Evolutionary conservation across 2,888 invertebrate species (phyloP).

Genomic region (Gymnoscelis rufifasciata): DNA sequence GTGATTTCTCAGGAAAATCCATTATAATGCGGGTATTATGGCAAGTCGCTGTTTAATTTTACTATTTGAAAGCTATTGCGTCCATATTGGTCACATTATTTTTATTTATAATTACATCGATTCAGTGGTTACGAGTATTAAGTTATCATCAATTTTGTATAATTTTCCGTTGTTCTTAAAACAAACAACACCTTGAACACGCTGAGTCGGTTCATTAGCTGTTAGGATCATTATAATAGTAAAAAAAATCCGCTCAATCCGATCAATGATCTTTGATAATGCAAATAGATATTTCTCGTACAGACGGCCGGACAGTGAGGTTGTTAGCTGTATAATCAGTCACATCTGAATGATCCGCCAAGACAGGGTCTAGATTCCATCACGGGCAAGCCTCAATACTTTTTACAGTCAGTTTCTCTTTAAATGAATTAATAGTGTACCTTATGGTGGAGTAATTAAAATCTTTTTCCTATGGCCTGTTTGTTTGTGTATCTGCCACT

Average conservation of each 20-base stretch:
- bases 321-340: constrained; percentile 30
- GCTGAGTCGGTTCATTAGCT: too few species aligned
- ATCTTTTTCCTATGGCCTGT: constrained; percentile 28
- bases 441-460: constrained; percentile 41
- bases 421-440: constrained; percentile 39
- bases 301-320: constrained; percentile 19
- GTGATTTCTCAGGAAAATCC: too few species aligned
- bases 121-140: too few species aligned
- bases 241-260: constrained; percentile 7
- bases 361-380: constrained; percentile 50
- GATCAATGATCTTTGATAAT: constrained; percentile 15
- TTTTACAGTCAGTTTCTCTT: constrained; percentile 63
- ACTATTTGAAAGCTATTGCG: too few species aligned
- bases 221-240: too few species aligned
- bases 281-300: constrained; percentile 20
- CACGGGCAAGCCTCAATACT: constrained; percentile 54
- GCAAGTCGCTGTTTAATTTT: too few species aligned
- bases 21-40: too few species aligned
- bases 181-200: too few species aligned
- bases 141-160: too few species aligned
- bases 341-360: constrained; percentile 47
- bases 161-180: too few species aligned
- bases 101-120: too few species aligned
- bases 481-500: constrained; percentile 24
- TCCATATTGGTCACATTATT: too few species aligned